Evolutionary conservation across 2,888 invertebrate species (phyloP), one percentile per base, ranked within the genome.

Genomic region (Tinea pellionella): DNA sequence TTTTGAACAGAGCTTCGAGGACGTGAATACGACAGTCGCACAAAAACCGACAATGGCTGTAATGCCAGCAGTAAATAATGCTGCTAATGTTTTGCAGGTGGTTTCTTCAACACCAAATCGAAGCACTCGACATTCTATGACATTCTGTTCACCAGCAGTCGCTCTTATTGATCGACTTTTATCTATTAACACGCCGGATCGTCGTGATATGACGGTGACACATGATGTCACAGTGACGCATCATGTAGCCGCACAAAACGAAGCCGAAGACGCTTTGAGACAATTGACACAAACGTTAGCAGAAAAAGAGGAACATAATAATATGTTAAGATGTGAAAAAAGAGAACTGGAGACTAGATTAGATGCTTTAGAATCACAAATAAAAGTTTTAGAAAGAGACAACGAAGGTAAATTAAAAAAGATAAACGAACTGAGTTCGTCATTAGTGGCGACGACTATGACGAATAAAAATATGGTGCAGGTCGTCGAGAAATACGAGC

Each of bases 401-500:
- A 75, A 78, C 61, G 72, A 76, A 62, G 72, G 72, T 13, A 75
- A 81, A 63, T 65, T 84, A 56, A 72, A 70, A 60, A 85, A 78
- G 63, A 73, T 86, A 11, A 83, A 80, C 56, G 74, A 75, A 41
- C 68, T 87, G 65, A 88, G 68, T 70, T 80, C 71, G 66, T 79
- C 69, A 60, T 69, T 88, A 12, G 64, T 68, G 30, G 84, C 87
- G 64, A 86, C 83, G 65, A 86, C 73, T 19, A 86, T 75, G 76
- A 71, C 78, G 61, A 87, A 90, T 72, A 80, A 78, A 68, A 88
- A 88, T 67, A 80, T 90, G 81, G 92, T 92, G 67, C 87, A 89
- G 65, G 91, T 93, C 56, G 91, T 94, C 68, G 91, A 92, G 70
- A 93, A 93, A 69, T 94, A 94, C 80, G 94, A 94, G 74, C 92